Evolutionary conservation across 2,797 vertebrate genomes (phyloP).

Genomic region (Crenichthys baileyi): DNA sequence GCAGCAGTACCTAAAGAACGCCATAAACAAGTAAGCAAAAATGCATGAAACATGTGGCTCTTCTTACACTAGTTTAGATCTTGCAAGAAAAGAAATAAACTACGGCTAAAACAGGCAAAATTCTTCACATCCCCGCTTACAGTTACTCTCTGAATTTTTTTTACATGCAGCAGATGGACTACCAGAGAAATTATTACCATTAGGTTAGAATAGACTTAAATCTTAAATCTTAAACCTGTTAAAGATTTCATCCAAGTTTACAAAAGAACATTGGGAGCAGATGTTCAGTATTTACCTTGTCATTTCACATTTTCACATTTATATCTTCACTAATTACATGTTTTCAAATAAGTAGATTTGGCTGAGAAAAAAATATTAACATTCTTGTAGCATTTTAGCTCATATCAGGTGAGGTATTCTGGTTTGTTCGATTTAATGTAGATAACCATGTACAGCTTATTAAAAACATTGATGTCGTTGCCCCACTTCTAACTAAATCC

Average conservation of each 20-base stretch:
- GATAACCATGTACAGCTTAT: too few relatives aligned
- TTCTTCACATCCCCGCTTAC: slow-evolving; percentile 36
- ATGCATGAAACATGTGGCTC: slow-evolving; percentile 31
- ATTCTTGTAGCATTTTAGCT: too few relatives aligned
- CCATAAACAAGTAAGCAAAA: slow-evolving; percentile 95
- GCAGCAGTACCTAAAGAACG: slow-evolving; percentile 96
- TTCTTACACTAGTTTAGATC: slow-evolving; percentile 20
- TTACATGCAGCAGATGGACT: slow-evolving; percentile 50
- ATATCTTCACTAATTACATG: background rate
- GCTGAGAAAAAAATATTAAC: too few relatives aligned
- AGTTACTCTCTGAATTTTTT: slow-evolving; percentile 24
- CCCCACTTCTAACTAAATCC: too few relatives aligned
- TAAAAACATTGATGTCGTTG: too few relatives aligned
- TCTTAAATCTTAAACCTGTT: background rate
- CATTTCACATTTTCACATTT: background rate
- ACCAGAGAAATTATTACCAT: slow-evolving; percentile 56
- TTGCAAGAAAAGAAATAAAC: slow-evolving; percentile 46
- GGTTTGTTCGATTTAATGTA: too few relatives aligned
- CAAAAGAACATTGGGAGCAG: background rate
- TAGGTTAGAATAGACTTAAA: slow-evolving; percentile 30
- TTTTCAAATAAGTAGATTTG: background rate
- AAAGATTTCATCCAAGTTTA: background rate
- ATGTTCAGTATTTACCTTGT: background rate
- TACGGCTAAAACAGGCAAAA: background rate
- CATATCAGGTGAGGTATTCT: too few relatives aligned